Conservation (phyloP, 2,113 vertebrate species). For the Atherinomorus stipes region DNA sequence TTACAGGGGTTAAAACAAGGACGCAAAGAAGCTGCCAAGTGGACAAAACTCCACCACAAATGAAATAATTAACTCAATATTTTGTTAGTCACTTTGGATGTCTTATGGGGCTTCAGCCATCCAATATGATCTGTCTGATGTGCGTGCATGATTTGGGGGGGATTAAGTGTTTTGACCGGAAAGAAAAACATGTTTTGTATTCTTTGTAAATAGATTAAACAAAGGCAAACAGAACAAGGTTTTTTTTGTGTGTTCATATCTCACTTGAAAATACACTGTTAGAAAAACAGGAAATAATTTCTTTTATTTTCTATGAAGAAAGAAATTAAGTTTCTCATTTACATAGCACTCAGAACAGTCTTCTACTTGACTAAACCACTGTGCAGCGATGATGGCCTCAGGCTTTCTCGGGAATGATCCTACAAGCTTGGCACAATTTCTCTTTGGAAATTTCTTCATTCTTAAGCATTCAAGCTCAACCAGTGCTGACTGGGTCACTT, state of each 20-base stretch:
- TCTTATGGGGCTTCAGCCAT: constrained; percentile 2
- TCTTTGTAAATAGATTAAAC: constrained; percentile 82
- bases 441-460: not conserved
- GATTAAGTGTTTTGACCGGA: constrained; percentile 12
- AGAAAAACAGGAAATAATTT: too few species aligned
- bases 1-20: constrained; percentile 83
- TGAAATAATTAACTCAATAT: constrained; percentile 43
- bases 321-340: too few species aligned
- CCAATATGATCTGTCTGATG: constrained; percentile 4
- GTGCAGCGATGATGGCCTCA: too few species aligned
- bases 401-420: too few species aligned
- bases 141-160: not conserved
- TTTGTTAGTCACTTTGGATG: not conserved
- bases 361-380: not conserved
- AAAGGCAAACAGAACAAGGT: constrained; percentile 57
- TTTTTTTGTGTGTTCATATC: constrained; percentile 9
- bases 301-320: not conserved
- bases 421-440: not conserved
- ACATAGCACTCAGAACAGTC: too few species aligned
- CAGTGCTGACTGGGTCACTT: not conserved
- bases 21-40: constrained; percentile 76
- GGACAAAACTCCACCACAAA: constrained; percentile 76
- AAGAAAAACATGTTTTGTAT: constrained; percentile 75
- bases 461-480: not conserved
- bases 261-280: too few species aligned